These are phyloP conservation scores for Pardalotus punctatus DNA, from an alignment of 2,113 vertebrate genomes.

Conservation along the genomic window DNA sequence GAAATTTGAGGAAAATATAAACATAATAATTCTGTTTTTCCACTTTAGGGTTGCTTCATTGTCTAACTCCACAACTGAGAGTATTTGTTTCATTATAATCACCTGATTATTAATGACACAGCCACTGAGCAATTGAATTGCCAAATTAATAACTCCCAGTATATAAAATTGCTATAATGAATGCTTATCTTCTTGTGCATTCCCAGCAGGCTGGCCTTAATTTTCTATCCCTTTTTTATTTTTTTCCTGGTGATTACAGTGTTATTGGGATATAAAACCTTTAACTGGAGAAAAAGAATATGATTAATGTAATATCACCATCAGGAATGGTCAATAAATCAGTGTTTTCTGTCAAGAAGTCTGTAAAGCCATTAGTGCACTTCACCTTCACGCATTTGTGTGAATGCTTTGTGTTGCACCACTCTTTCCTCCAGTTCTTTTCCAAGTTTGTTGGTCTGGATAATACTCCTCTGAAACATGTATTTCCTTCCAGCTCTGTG, in stretches of 20 bases:
- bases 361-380: background rate
- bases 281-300: background rate
- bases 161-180: background rate
- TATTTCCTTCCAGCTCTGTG: background rate
- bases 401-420: rapidly evolving
- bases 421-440: background rate
- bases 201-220: background rate
- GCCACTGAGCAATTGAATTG: background rate
- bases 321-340: background rate
- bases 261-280: background rate
- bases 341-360: background rate
- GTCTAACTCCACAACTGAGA: background rate
- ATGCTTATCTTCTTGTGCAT: background rate
- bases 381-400: rapidly evolving
- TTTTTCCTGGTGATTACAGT: background rate
- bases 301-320: background rate
- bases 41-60: background rate
- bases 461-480: background rate
- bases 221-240: background rate
- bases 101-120: background rate
- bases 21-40: background rate
- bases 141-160: background rate
- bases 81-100: background rate
- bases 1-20: background rate
- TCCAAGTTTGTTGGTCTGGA: background rate